phyloP scores from a whole-genome alignment of 2,888 invertebrate species.

The Drosophila meridiana region DNA sequence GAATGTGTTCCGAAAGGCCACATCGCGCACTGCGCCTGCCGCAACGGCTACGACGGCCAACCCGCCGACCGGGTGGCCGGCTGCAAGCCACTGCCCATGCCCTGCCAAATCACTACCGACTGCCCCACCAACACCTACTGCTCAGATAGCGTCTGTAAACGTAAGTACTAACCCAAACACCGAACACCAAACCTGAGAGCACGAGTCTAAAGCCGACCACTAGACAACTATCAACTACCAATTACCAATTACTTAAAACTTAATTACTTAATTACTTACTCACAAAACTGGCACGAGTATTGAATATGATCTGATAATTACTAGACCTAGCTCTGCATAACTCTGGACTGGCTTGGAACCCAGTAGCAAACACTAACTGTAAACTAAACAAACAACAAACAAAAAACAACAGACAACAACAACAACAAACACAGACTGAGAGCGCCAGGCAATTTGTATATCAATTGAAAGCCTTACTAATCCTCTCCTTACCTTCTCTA shows the following conservation, averaged over 20 bases:
- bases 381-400: constrained; percentile 48
- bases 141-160: constrained; percentile 92
- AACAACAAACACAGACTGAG: constrained; percentile 44
- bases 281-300: constrained; percentile 55
- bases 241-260: background rate
- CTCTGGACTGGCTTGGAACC: constrained; percentile 49
- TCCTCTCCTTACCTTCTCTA: constrained; percentile 36
- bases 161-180: constrained; percentile 86
- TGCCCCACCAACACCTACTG: constrained; percentile 93
- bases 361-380: constrained; percentile 58
- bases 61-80: constrained; percentile 89
- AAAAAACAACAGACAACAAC: constrained; percentile 33
- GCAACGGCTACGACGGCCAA: constrained; percentile 91
- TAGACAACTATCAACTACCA: constrained; percentile 53
- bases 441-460: background rate
- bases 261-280: constrained; percentile 42
- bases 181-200: background rate
- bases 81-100: constrained; percentile 90
- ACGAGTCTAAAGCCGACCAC: constrained; percentile 43
- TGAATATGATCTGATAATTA: background rate
- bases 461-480: constrained; percentile 18
- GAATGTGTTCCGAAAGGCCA: constrained; percentile 93
- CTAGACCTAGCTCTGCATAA: constrained; percentile 12
- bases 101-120: constrained; percentile 90
- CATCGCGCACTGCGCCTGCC: constrained; percentile 91